A percentile compares a stretch with the other conserved stretches of the same genome.
Evolutionary conservation across 2,888 invertebrate species (phyloP).

Genomic region (Lasioglossum villosulum): DNA sequence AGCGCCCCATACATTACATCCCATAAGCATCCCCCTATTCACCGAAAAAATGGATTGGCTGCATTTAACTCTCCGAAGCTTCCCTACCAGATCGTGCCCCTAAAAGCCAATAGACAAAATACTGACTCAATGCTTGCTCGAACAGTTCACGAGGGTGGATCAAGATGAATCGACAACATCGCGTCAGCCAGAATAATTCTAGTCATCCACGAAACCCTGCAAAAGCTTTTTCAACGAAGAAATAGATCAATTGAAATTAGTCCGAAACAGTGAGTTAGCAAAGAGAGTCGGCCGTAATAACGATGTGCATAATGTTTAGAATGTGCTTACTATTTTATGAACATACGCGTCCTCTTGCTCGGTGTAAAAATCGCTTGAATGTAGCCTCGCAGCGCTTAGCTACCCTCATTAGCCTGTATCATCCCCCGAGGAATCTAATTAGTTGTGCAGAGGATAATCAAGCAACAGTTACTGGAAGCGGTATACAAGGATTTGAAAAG

Average conservation of each 20-base stretch:
- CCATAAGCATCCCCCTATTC: background rate
- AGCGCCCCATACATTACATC: background rate
- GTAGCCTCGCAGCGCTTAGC: background rate
- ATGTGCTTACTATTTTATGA: background rate
- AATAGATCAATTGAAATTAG: background rate
- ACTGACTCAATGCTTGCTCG: background rate
- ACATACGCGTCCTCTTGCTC: background rate
- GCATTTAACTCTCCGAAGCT: background rate
- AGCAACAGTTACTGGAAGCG: background rate
- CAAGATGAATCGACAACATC: background rate
- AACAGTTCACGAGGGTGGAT: background rate
- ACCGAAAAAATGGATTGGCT: conserved; percentile 10
- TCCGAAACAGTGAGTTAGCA: background rate
- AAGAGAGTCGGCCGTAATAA: background rate
- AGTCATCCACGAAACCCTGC: background rate
- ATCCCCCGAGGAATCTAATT: background rate
- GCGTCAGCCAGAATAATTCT: background rate
- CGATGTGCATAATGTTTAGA: background rate
- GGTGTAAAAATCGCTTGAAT: background rate
- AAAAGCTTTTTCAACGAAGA: background rate
- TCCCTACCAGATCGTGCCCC: background rate
- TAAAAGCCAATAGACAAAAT: background rate
- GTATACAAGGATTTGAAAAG: background rate
- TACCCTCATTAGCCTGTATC: background rate
- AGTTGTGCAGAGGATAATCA: background rate